These are phyloP conservation scores for Philypnodon macrostomus DNA, from an alignment of 2,797 vertebrate genomes.

Conservation along the genomic window DNA sequence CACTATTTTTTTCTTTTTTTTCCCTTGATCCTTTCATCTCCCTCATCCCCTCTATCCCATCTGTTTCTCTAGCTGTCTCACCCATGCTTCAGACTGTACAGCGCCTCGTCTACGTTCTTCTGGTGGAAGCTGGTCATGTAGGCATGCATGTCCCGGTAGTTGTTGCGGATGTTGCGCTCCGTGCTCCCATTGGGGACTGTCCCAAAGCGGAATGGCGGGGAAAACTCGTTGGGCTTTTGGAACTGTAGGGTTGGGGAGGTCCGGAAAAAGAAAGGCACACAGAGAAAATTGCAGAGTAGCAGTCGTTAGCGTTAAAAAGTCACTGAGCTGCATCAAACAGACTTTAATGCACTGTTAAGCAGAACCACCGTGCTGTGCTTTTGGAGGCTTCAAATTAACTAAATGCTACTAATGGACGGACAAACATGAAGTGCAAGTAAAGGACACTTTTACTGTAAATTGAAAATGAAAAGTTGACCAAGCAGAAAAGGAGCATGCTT, in stretches of 20 bases:
- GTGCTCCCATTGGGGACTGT: slow-evolving; percentile 98
- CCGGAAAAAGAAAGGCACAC: slow-evolving; percentile 30
- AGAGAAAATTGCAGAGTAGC: slow-evolving; percentile 48
- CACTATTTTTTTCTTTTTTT: slow-evolving; percentile 32
- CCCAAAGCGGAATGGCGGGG: slow-evolving; percentile 96
- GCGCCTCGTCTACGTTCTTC: slow-evolving; percentile 92
- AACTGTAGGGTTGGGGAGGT: slow-evolving; percentile 76
- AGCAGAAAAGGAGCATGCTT: slow-evolving; percentile 1
- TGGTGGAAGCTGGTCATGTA: slow-evolving; percentile 99
- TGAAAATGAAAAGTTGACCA: background rate
- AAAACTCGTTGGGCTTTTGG: slow-evolving; percentile 97
- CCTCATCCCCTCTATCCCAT: slow-evolving; percentile 20
- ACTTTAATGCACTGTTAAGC: slow-evolving; percentile 51
- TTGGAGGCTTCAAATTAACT: slow-evolving; percentile 28
- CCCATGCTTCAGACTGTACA: slow-evolving; percentile 93
- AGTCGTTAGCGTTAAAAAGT: slow-evolving; percentile 52
- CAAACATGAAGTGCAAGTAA: slow-evolving; percentile 6
- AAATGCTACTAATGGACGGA: slow-evolving; percentile 25
- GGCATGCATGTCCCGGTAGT: slow-evolving; percentile 97
- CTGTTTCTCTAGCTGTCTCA: slow-evolving; percentile 60
- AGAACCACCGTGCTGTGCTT: slow-evolving; percentile 31
- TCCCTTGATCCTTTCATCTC: slow-evolving; percentile 49
- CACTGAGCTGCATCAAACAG: slow-evolving; percentile 46
- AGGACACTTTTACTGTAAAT: slow-evolving; percentile 10
- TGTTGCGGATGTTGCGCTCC: slow-evolving; percentile 98